Evolutionary conservation across 2,797 vertebrate species (phyloP).

Genomic region (Diglossa cyanea): DNA sequence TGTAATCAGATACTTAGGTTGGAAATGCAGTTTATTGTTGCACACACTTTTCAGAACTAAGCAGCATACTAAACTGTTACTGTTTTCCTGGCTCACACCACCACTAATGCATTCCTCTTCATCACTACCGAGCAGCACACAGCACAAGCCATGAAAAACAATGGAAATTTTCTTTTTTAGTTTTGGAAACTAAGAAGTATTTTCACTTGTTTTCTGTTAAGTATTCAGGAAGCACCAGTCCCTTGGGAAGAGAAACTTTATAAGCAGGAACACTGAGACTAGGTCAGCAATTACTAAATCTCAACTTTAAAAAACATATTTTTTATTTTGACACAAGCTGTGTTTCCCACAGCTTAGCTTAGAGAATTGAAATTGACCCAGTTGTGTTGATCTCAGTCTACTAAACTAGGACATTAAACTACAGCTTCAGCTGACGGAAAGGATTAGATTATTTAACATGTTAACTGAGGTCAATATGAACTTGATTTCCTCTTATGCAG

Average conservation of each 20-base stretch:
- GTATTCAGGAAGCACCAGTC: neutral
- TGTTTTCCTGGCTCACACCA: neutral
- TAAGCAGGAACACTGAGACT: neutral
- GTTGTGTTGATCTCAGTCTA: neutral
- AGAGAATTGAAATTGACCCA: neutral
- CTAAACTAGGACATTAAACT: conserved; percentile 5
- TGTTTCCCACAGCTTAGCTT: neutral
- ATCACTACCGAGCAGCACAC: fast-evolving
- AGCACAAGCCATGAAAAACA: neutral
- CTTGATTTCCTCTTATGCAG: neutral
- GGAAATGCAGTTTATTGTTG: neutral
- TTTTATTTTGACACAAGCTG: neutral
- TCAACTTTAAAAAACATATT: neutral
- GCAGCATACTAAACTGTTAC: neutral
- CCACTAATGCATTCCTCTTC: neutral
- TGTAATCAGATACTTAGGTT: neutral
- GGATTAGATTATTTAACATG: neutral
- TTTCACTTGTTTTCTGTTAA: neutral
- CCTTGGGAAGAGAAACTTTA: neutral
- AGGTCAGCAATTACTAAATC: neutral
- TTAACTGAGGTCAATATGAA: neutral
- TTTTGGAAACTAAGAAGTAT: neutral
- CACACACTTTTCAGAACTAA: neutral
- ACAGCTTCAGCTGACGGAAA: neutral
- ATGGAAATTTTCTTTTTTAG: neutral